A percentile compares a stretch with the other conserved stretches of the same genome.
These are phyloP conservation scores for Perca schrenkii DNA, from an alignment of 2,113 vertebrate genomes.

Conservation along the genomic window DNA sequence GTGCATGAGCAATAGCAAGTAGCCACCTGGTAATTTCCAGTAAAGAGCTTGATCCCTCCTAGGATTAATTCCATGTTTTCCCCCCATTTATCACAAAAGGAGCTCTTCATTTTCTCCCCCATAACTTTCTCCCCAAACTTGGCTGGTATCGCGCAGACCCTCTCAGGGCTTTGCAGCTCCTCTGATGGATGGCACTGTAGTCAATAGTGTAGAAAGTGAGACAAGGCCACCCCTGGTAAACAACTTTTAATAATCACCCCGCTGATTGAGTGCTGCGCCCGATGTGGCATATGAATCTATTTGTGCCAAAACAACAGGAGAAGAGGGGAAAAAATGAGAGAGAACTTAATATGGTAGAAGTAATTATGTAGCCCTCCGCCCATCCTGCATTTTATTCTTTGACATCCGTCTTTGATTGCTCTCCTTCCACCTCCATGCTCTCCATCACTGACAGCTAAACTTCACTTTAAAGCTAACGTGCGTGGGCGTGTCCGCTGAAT, in stretches of 20 bases:
- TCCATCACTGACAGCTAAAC: conserved; percentile 61
- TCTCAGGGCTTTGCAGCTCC: conserved; percentile 43
- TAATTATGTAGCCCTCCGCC: conserved; percentile 60
- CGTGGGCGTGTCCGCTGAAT: conserved; percentile 7
- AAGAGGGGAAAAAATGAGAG: conserved; percentile 36
- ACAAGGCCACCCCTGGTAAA: conserved; percentile 73
- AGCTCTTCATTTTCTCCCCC: conserved; percentile 46
- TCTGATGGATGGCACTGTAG: conserved; percentile 77
- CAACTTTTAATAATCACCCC: conserved; percentile 80
- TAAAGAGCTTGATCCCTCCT: conserved; percentile 55
- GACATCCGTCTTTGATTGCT: conserved; percentile 46
- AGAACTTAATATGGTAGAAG: conserved; percentile 66
- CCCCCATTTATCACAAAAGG: conserved; percentile 73
- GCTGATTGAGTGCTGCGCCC: conserved; percentile 74
- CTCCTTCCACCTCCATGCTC: conserved; percentile 22
- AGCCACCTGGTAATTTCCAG: conserved; percentile 43
- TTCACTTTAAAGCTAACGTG: conserved; percentile 44
- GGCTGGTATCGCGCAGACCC: conserved; percentile 44
- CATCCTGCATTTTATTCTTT: conserved; percentile 30
- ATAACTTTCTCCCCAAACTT: conserved; percentile 66
- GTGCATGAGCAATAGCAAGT: conserved; percentile 53
- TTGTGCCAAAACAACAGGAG: conserved; percentile 58
- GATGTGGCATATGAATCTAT: conserved; percentile 62
- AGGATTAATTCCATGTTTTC: conserved; percentile 68
- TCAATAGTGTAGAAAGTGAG: conserved; percentile 65